Percentiles rank a stretch among this genome's conserved stretches.
Conservation (phyloP, 2,888 invertebrate species). For the Clunio marinus region DNA sequence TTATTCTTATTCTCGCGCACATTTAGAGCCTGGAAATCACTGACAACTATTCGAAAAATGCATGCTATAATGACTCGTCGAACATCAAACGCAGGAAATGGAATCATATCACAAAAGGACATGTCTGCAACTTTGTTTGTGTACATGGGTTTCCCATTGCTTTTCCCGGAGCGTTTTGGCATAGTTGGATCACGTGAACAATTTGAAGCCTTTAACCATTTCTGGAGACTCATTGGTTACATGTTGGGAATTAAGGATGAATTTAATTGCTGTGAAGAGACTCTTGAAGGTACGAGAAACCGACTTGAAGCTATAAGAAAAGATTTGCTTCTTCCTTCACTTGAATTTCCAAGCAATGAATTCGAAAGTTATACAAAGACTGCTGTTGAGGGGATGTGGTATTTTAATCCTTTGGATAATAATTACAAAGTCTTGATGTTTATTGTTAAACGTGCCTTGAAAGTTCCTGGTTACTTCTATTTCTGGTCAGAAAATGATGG, state of each 20-base stretch:
- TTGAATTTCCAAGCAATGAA: conserved; percentile 58
- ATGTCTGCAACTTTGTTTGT: conserved; percentile 83
- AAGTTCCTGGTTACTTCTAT: conserved; percentile 57
- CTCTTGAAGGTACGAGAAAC: conserved; percentile 58
- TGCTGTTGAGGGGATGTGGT: conserved; percentile 66
- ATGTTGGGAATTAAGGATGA: conserved; percentile 79
- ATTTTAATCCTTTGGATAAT: conserved; percentile 60
- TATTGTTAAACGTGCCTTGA: conserved; percentile 56
- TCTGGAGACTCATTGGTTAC: conserved; percentile 75
- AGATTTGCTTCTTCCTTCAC: conserved; percentile 59
- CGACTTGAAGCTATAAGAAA: conserved; percentile 55
- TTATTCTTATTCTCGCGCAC: not conserved
- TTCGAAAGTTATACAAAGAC: conserved; percentile 63
- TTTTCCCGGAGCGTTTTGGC: conserved; percentile 63
- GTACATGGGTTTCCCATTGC: conserved; percentile 71
- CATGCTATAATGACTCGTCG: not conserved
- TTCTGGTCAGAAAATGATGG: conserved; percentile 46
- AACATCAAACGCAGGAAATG: conserved; percentile 45
- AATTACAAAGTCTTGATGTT: conserved; percentile 47
- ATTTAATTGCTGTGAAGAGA: conserved; percentile 65
- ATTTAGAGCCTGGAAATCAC: conserved; percentile 9
- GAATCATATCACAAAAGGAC: conserved; percentile 71
- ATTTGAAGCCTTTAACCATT: conserved; percentile 71
- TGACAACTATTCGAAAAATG: not conserved
- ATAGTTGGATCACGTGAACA: conserved; percentile 57